These are phyloP conservation scores for Halocaridina rubra DNA, from an alignment of 2,888 invertebrate genomes.

Conservation along the genomic window DNA sequence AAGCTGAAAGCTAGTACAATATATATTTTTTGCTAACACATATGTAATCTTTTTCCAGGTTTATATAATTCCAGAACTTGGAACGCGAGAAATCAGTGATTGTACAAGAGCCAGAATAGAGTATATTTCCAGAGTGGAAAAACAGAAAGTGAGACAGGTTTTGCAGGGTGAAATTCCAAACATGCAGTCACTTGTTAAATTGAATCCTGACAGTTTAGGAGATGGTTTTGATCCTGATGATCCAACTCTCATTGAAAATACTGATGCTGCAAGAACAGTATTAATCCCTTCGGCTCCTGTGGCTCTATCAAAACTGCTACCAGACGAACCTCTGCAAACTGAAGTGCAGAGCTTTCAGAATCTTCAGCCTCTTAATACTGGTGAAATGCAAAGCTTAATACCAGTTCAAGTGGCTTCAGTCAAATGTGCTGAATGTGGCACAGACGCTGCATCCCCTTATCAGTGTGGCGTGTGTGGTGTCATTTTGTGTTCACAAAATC, in stretches of 20 bases:
- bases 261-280: background rate
- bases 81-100: background rate
- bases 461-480: conserved; percentile 43
- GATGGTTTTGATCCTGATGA: conserved; percentile 5
- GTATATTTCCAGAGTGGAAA: conserved; percentile 16
- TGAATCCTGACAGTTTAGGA: background rate
- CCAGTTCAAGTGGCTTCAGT: background rate
- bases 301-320: background rate
- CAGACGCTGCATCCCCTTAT: background rate
- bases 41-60: conserved; percentile 6
- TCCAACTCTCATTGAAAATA: background rate
- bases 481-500: background rate
- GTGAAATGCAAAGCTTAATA: background rate
- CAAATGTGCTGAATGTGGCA: conserved; percentile 24
- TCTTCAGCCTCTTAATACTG: background rate
- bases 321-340: background rate
- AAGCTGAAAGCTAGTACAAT: too few relatives aligned
- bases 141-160: conserved; percentile 31
- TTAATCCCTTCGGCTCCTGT: background rate
- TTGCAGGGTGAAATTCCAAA: background rate
- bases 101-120: background rate
- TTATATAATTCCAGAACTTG: conserved; percentile 39
- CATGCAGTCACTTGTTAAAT: background rate
- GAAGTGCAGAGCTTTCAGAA: background rate
- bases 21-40: too few relatives aligned